Evolutionary conservation across 2,888 invertebrate genomes (phyloP).

Genomic region (Leucania comma): DNA sequence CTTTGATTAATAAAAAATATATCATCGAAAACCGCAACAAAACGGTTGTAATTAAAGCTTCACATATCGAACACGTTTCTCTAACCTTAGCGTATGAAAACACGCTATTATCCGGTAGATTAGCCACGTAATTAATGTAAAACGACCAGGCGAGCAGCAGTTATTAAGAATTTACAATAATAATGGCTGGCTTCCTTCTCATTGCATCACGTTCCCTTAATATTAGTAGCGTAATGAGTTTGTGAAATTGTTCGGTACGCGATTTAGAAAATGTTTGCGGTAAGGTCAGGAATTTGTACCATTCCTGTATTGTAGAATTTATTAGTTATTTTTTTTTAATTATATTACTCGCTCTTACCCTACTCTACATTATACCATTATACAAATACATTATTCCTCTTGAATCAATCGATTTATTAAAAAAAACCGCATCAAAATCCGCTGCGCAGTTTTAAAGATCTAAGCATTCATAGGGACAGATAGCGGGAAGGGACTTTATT

Average conservation of each 20-base stretch:
- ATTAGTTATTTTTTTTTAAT: too few relatives aligned
- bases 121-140: conserved; percentile 25
- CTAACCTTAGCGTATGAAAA: conserved; percentile 41
- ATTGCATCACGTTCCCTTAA: conserved; percentile 28
- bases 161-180: neutral
- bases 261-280: conserved; percentile 28
- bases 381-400: too few relatives aligned
- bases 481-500: too few relatives aligned
- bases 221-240: conserved; percentile 18
- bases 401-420: too few relatives aligned
- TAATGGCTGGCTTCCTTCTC: conserved; percentile 27
- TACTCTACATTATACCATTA: too few relatives aligned
- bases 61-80: conserved; percentile 29
- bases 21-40: neutral
- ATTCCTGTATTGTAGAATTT: neutral
- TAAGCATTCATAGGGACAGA: too few relatives aligned
- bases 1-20: too few relatives aligned
- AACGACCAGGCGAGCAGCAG: neutral
- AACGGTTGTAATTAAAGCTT: neutral
- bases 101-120: conserved; percentile 36
- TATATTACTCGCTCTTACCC: too few relatives aligned
- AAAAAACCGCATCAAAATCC: too few relatives aligned
- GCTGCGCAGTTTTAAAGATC: too few relatives aligned
- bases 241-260: conserved; percentile 13
- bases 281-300: conserved; percentile 17